Conservation (phyloP, 1,140 invertebrate genomes). For the Drosophila pruinosa region DNA sequence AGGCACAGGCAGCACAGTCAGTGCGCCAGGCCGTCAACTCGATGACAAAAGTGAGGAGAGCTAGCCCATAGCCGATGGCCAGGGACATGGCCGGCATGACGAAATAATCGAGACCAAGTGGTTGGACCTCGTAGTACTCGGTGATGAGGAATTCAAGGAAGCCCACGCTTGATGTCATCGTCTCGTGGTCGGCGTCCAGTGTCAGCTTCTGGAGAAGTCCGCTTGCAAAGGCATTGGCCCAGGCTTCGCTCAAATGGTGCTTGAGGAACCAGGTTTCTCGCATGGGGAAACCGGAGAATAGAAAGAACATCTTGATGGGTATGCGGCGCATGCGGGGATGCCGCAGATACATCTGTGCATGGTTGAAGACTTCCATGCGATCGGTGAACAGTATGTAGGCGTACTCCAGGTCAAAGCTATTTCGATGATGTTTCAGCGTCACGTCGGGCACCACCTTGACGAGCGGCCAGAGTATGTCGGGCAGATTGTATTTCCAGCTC, state of each 20-base stretch:
- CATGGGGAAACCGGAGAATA: conserved; percentile 59
- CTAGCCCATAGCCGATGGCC: conserved; percentile 48
- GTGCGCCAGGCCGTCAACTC: conserved; percentile 60
- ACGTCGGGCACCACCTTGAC: conserved; percentile 38
- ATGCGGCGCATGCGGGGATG: conserved; percentile 53
- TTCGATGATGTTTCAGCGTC: conserved; percentile 37
- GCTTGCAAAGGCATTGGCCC: conserved; percentile 57
- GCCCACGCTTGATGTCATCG: conserved; percentile 50
- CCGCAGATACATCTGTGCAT: conserved; percentile 55
- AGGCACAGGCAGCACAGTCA: not conserved
- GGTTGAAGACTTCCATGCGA: conserved; percentile 54
- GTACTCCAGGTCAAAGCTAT: conserved; percentile 43
- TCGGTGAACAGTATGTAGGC: conserved; percentile 64
- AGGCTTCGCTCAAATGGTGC: conserved; percentile 39
- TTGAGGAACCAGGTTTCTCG: conserved; percentile 62
- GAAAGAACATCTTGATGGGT: conserved; percentile 60
- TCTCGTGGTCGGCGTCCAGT: conserved; percentile 56
- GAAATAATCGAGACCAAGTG: conserved; percentile 68
- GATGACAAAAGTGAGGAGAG: conserved; percentile 55
- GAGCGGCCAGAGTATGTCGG: conserved; percentile 34
- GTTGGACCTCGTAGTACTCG: conserved; percentile 47
- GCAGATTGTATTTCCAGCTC: conserved; percentile 42
- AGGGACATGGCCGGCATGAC: conserved; percentile 67
- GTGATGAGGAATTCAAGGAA: conserved; percentile 51
- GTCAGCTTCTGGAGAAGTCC: conserved; percentile 54